Evolutionary conservation across 2,888 invertebrate species (phyloP), one percentile per base, ranked within the genome.

Genomic region (Phoronis australis): DNA sequence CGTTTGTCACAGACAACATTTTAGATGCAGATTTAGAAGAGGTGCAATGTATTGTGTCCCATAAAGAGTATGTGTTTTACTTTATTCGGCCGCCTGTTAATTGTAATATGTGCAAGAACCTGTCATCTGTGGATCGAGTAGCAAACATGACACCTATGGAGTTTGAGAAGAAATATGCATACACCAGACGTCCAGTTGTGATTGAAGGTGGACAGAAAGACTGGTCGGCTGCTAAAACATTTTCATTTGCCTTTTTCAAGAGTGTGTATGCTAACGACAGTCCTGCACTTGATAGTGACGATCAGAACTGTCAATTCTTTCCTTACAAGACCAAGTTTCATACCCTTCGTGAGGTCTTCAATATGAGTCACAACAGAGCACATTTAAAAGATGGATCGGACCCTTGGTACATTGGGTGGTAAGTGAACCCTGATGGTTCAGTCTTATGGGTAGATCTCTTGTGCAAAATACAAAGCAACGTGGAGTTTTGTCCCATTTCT

Each of bases 221-320:
- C 57, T 95, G 94, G 95, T 85, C 85, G 27, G 93, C 93, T 0
- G 75, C 84, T 18, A 69, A 83, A 54, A 82, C 83, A 46, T 94
- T 95, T 77, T 83, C 86, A 57, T 95, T 89, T 69, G 79, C 84
- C 54, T 92, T 88, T 77, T 90, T 96, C 76, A 86, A 86, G 58
- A 79, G 68, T 31, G 54, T 79, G 47, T 93, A 94, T 76, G 55
- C 63, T 9, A 79, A 81, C 26, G 81, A 80, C 45, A 73, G 75
- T 52, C 59, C 68, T 5, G 69, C 61, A 21, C 47, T 75, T 47
- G 68, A 74, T 47, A 66, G 61, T 45, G 52, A 50, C 9, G 62
- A 64, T 38, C 55, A 63, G 37, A 85, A 86, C 58, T 96, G 95
- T 63, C 94, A 94, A 75, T 96, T 93, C 78, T 90, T 96, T n/a